These are phyloP conservation scores for Turritopsis dohrnii DNA, from an alignment of 30 jellyfish, hydroid and myxozoan species.

Conservation along the genomic window DNA sequence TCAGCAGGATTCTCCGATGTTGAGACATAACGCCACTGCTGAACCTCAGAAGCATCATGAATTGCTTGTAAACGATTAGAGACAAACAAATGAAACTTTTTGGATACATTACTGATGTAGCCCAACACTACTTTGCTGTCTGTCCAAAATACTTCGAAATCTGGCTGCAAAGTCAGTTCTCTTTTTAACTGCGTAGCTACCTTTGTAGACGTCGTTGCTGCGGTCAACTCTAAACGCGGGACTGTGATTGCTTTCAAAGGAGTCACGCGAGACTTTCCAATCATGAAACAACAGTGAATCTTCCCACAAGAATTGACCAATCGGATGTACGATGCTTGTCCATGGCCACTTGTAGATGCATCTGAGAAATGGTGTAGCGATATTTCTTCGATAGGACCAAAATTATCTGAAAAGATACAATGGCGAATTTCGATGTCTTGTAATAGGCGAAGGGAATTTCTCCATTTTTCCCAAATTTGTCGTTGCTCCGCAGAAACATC, in stretches of 20 bases:
- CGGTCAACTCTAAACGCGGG: slow-evolving; percentile 45
- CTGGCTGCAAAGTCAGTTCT: slow-evolving; percentile 33
- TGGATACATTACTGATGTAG: slow-evolving; percentile 28
- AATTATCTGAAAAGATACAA: neutral
- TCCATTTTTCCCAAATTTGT: slow-evolving; percentile 28
- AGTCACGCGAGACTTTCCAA: slow-evolving; percentile 50
- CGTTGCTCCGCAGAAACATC: slow-evolving; percentile 22
- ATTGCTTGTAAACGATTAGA: slow-evolving; percentile 38
- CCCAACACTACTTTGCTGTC: slow-evolving; percentile 46
- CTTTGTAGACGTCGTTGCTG: slow-evolving; percentile 34
- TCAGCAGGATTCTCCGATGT: slow-evolving; percentile 37
- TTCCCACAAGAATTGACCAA: slow-evolving; percentile 3
- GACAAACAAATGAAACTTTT: slow-evolving; percentile 37
- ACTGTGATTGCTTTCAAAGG: slow-evolving; percentile 38
- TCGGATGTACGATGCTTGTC: slow-evolving; percentile 9
- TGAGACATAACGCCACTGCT: slow-evolving; percentile 45
- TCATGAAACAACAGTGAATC: slow-evolving; percentile 26
- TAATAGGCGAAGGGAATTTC: slow-evolving; percentile 28
- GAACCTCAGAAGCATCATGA: slow-evolving; percentile 41
- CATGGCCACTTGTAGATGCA: slow-evolving; percentile 30
- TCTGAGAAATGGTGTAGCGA: slow-evolving; percentile 43
- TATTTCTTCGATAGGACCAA: slow-evolving; percentile 18
- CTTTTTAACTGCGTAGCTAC: slow-evolving; percentile 26
- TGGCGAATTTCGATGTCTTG: neutral
- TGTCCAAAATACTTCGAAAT: slow-evolving; percentile 42